Conservation (phyloP, 53 echinoderm and acorn worm genomes). For the Echinometra lucunter region DNA sequence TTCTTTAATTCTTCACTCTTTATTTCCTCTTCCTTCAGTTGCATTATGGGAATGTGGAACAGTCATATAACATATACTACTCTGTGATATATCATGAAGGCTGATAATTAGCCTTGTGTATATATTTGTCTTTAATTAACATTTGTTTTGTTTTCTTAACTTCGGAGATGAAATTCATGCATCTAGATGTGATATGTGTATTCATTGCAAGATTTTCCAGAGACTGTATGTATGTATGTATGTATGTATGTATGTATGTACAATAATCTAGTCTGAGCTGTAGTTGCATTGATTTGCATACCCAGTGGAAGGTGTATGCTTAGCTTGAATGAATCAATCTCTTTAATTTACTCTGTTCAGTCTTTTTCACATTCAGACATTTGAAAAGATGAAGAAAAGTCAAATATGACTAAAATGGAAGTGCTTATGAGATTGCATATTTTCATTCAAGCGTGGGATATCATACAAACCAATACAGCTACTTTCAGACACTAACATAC, state of each 20-base stretch:
- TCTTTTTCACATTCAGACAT: background rate
- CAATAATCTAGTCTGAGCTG: background rate
- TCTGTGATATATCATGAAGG: background rate
- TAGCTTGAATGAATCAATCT: too few relatives aligned
- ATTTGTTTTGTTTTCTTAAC: conserved; percentile 15
- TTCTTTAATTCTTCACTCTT: background rate
- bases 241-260: background rate
- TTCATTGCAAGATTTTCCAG: conserved; percentile 12
- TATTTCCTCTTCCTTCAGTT: background rate
- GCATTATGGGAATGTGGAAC: conserved; percentile 16
- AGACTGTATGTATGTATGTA: conserved; percentile 45
- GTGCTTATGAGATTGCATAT: background rate
- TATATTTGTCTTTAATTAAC: background rate
- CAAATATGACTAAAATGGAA: background rate
- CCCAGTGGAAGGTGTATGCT: background rate
- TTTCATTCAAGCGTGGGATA: background rate
- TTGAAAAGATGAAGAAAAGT: too few relatives aligned
- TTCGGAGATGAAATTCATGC: conserved; percentile 6
- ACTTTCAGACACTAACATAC: conserved; percentile 18
- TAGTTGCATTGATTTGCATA: background rate
- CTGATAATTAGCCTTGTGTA: background rate
- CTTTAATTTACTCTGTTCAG: background rate
- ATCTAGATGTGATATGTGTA: conserved; percentile 25
- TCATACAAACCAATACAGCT: conserved; percentile 8
- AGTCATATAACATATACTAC: background rate